Percentiles rank a stretch among this genome's conserved stretches.
phyloP scores from a whole-genome alignment of 2,888 invertebrate species.

The Hedychridium roseum region DNA sequence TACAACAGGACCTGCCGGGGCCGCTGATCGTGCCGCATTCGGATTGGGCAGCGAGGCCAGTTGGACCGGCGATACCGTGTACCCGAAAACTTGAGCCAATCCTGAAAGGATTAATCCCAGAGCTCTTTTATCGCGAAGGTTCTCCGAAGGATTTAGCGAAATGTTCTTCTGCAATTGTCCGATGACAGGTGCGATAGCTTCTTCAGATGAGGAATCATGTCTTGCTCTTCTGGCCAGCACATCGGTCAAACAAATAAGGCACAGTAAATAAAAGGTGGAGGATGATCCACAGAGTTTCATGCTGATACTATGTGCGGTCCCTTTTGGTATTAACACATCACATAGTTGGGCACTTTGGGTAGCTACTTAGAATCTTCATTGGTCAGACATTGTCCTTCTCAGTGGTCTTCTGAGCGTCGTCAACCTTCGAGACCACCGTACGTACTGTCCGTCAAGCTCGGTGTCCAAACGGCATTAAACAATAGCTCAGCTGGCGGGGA shows the following conservation, averaged over 20 bases:
- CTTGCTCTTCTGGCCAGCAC: neutral
- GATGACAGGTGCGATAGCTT: neutral
- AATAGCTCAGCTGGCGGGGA: constrained; percentile 45
- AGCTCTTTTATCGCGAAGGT: constrained; percentile 53
- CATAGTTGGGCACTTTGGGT: no score
- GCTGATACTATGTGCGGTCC: constrained; percentile 5
- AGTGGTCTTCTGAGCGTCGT: no score
- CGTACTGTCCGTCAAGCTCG: constrained; percentile 37
- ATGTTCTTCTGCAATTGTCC: neutral
- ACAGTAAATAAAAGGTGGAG: constrained; percentile 17
- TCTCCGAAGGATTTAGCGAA: constrained; percentile 15
- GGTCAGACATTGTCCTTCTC: no score
- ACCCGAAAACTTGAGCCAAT: constrained; percentile 55
- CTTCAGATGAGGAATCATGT: neutral
- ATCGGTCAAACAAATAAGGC: constrained; percentile 5
- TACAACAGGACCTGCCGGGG: constrained; percentile 14
- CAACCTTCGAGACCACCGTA: constrained; percentile 25
- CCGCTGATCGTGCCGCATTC: constrained; percentile 9
- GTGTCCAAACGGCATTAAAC: constrained; percentile 43
- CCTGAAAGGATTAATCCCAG: constrained; percentile 56
- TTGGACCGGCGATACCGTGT: constrained; percentile 49
- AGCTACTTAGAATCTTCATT: no score
- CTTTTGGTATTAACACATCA: no score
- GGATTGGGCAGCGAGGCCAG: constrained; percentile 51
- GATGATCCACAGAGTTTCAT: constrained; percentile 6